Conservation (phyloP, 1,140 invertebrate genomes). For the Caenorhabditis inopinata region DNA sequence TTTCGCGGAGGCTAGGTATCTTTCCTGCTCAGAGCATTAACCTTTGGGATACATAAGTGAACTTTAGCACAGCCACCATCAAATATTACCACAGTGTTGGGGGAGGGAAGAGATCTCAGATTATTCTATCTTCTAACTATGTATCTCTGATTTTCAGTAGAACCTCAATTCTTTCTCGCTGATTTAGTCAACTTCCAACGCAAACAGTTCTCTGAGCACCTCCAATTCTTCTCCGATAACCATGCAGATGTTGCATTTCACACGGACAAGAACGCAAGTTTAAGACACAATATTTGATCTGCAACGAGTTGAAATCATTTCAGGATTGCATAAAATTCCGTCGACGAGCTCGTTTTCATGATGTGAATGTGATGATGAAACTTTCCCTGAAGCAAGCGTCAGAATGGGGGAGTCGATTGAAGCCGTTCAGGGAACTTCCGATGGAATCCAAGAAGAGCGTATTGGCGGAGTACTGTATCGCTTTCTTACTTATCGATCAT, state of each 20-base stretch:
- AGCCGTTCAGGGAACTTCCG: background rate
- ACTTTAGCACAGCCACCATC: too few relatives aligned
- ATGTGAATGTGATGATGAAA: slow-evolving; percentile 1
- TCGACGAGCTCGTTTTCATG: background rate
- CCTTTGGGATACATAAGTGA: too few relatives aligned
- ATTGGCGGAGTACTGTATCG: slow-evolving; percentile 34
- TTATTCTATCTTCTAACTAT: too few relatives aligned
- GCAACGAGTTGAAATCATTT: background rate
- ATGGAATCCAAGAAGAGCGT: slow-evolving; percentile 25
- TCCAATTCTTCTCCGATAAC: background rate
- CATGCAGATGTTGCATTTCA: background rate
- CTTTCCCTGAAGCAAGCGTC: background rate
- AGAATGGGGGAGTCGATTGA: slow-evolving; percentile 30
- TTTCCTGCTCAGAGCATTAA: too few relatives aligned
- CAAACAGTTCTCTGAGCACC: background rate
- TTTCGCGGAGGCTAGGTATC: too few relatives aligned
- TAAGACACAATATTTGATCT: background rate
- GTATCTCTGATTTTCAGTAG: too few relatives aligned
- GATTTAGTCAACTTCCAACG: background rate
- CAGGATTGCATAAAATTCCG: background rate
- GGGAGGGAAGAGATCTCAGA: too few relatives aligned
- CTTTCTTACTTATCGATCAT: slow-evolving; percentile 41
- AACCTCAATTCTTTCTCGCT: background rate
- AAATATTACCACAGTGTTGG: too few relatives aligned
- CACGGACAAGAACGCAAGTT: background rate